Evolutionary conservation across 1,140 invertebrate species (phyloP).

Genomic region (Hirudo medicinalis): DNA sequence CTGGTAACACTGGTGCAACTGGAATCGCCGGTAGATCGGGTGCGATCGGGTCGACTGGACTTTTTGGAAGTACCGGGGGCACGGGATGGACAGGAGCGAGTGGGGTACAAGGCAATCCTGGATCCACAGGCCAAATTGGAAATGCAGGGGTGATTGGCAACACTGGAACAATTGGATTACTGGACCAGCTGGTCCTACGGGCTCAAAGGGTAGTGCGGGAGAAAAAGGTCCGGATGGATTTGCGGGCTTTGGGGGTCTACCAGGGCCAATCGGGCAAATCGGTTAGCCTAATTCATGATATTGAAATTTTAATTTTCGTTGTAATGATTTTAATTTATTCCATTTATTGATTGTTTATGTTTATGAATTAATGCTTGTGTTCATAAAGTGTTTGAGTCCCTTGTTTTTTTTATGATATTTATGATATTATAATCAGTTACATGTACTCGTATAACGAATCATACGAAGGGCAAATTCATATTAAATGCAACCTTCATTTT

Average conservation of each 20-base stretch:
- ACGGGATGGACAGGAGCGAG: not conserved
- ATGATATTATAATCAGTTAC: too few relatives aligned
- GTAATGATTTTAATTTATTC: too few relatives aligned
- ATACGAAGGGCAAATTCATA: too few relatives aligned
- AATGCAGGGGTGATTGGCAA: not conserved
- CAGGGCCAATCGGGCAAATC: not conserved
- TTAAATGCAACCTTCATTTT: too few relatives aligned
- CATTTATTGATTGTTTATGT: too few relatives aligned
- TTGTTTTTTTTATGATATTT: too few relatives aligned
- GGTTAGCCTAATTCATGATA: not conserved
- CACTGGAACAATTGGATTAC: conserved; percentile 9
- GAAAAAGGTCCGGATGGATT: not conserved
- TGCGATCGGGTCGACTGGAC: not conserved
- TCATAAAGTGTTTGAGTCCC: too few relatives aligned
- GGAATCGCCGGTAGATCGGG: not conserved
- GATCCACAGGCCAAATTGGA: not conserved
- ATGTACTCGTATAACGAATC: too few relatives aligned
- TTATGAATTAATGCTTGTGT: too few relatives aligned
- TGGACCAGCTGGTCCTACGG: not conserved
- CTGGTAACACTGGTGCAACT: conserved; percentile 13
- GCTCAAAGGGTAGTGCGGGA: not conserved
- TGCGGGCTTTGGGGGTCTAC: not conserved
- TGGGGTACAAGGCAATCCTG: not conserved
- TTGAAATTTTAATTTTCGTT: too few relatives aligned
- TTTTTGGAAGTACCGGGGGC: too few relatives aligned